phyloP scores from a whole-genome alignment of 1,140 invertebrate species.

The Drosophila micromelanica region DNA sequence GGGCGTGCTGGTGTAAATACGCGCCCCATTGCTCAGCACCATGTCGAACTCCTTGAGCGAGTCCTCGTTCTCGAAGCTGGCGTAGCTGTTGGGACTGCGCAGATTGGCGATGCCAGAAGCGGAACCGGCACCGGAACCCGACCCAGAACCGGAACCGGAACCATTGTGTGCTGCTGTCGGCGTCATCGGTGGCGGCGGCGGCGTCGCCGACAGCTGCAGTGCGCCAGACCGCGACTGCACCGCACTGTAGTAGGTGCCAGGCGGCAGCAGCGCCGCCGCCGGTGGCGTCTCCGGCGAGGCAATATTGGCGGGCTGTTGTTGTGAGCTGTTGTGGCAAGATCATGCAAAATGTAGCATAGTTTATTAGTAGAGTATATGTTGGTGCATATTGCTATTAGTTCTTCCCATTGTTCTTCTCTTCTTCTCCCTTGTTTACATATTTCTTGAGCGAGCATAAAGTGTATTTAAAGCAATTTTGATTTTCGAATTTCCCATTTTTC shows the following conservation, averaged over 20 bases:
- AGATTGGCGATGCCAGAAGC: constrained; percentile 35
- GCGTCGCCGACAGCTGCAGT: constrained; percentile 54
- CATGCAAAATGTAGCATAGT: not conserved
- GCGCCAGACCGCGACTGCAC: constrained; percentile 41
- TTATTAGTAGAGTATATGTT: too few species aligned
- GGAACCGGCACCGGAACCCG: constrained; percentile 13
- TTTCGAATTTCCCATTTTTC: too few species aligned
- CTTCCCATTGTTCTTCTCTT: not conserved
- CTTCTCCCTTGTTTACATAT: not conserved
- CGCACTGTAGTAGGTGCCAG: constrained; percentile 46
- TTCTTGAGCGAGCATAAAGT: too few species aligned
- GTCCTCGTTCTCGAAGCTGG: constrained; percentile 82
- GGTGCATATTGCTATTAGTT: too few species aligned
- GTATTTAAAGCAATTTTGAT: too few species aligned
- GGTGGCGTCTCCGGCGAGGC: constrained; percentile 56
- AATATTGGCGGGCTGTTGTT: constrained; percentile 54
- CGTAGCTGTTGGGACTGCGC: constrained; percentile 75
- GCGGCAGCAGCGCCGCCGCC: constrained; percentile 30
- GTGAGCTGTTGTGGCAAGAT: constrained; percentile 27
- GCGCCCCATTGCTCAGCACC: constrained; percentile 31
- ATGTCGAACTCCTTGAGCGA: constrained; percentile 81
- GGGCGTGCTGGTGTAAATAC: constrained; percentile 70
- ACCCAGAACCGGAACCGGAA: constrained; percentile 31
- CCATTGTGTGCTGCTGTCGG: constrained; percentile 56
- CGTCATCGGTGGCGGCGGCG: constrained; percentile 61